Base-by-base conservation (phyloP, 1,140 invertebrate genomes). In the Vanessa tameamea region DNA sequence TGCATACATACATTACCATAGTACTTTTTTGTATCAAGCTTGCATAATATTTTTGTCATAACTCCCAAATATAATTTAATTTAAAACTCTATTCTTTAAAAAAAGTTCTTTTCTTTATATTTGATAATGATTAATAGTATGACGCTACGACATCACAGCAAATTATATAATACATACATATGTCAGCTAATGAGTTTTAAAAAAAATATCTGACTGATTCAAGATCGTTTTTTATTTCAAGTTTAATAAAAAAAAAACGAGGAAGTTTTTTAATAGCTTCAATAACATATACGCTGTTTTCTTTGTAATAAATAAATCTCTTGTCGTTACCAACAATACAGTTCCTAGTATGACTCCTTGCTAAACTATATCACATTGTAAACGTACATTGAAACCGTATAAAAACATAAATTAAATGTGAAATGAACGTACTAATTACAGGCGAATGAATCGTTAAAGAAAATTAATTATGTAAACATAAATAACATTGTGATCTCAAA, bases 381-480 rank as follows among this genome's bases (percentile, higher is more conserved):
- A 53, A n/a, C 50, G 15, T 11, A 55, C 20, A 55, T n/a, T 23
- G 31, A 37, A 37, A 37, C 31, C 3, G 31, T 43, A 43, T 43
- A 12, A 57, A 31, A 57, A 23, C 20, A 57, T 57, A 57, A 20
- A 57, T 23, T 57, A 57, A 57, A 23, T 20, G 20, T 57, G 50
- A 23, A 57, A 57, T 57, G 20, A 57, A 23, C 16, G 53, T 4
- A 57, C 53, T 57, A 57, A 57, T 57, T 57, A 13, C 53, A 13
- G 53, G 50, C 53, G 15, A 67, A 51, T 16, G 3, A 51, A 43
- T 37, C 65, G 47, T 51, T 48, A 53, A 53, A 55, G 3, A 55
- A 43, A 37, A 67, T 67, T 55, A 0, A 67, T 67, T 67, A 67
- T 67, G 50, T 20, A 67, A 67, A 67, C 16, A 16, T 13, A 15